phyloP scores from a whole-genome alignment of 1,140 invertebrate species.

The Diorhabda elongata region DNA sequence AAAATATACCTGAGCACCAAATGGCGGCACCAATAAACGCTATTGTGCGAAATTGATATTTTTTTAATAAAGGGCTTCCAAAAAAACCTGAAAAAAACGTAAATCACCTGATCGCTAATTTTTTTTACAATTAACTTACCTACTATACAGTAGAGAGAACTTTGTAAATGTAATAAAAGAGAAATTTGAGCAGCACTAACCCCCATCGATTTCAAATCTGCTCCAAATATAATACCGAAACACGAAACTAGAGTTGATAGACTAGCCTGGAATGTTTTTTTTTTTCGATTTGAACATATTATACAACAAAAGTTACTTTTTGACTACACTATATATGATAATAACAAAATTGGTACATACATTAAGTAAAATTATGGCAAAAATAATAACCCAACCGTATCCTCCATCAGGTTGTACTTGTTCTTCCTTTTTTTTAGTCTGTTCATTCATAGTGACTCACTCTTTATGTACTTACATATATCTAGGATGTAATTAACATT shows the following conservation, averaged over 20 bases:
- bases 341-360: slow-evolving; percentile 48
- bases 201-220: slow-evolving; percentile 33
- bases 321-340: neutral
- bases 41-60: slow-evolving; percentile 35
- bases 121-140: slow-evolving; percentile 22
- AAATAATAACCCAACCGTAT: slow-evolving; percentile 66
- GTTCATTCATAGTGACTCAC: neutral
- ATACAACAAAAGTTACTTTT: neutral
- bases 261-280: slow-evolving; percentile 24
- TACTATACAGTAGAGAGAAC: slow-evolving; percentile 37
- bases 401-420: slow-evolving; percentile 60
- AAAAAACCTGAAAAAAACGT: slow-evolving; percentile 37
- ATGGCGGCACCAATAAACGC: slow-evolving; percentile 35
- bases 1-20: slow-evolving; percentile 37
- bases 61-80: slow-evolving; percentile 42
- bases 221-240: slow-evolving; percentile 41
- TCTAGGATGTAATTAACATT: no score
- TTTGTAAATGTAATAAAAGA: slow-evolving; percentile 40
- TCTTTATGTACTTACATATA: no score
- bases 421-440: slow-evolving; percentile 20
- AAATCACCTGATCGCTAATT: neutral
- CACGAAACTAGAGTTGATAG: slow-evolving; percentile 37
- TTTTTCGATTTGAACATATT: neutral
- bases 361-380: slow-evolving; percentile 58
- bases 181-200: slow-evolving; percentile 39